phyloP scores from a whole-genome alignment of 2,797 vertebrate species.

The Jordanella pulchra region DNA sequence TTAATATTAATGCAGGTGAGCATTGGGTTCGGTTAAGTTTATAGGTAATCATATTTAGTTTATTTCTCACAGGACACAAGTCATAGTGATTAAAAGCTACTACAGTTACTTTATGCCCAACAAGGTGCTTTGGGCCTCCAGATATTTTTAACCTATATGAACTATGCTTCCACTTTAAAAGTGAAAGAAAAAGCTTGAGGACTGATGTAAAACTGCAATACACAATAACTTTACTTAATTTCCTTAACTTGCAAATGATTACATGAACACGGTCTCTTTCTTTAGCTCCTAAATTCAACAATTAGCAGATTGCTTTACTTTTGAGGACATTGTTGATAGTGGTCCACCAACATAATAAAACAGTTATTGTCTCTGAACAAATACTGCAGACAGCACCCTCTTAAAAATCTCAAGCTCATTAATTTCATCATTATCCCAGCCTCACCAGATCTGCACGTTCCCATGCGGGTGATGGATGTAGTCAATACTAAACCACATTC shows the following conservation, averaged over 20 bases:
- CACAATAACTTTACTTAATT: constrained; percentile 41
- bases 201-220: constrained; percentile 33
- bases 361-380: constrained; percentile 72
- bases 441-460: constrained; percentile 66
- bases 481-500: constrained; percentile 66
- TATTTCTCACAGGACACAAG: constrained; percentile 84
- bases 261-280: constrained; percentile 43
- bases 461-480: constrained; percentile 71
- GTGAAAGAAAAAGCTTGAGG: constrained; percentile 27
- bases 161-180: constrained; percentile 32
- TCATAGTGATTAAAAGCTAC: constrained; percentile 83
- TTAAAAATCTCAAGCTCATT: constrained; percentile 76
- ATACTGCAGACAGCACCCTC: constrained; percentile 69
- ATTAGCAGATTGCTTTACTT: constrained; percentile 62
- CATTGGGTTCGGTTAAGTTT: constrained; percentile 83
- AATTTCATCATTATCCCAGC: constrained; percentile 77
- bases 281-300: constrained; percentile 42
- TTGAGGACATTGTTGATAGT: constrained; percentile 48
- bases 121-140: constrained; percentile 68
- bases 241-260: constrained; percentile 39
- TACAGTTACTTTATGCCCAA: constrained; percentile 66
- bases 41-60: constrained; percentile 86
- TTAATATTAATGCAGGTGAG: constrained; percentile 84
- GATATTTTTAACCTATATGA: constrained; percentile 72
- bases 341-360: constrained; percentile 62